Evolutionary conservation across 2,113 vertebrate genomes (phyloP).

Genomic region (Phalacrocorax pelagicus): DNA sequence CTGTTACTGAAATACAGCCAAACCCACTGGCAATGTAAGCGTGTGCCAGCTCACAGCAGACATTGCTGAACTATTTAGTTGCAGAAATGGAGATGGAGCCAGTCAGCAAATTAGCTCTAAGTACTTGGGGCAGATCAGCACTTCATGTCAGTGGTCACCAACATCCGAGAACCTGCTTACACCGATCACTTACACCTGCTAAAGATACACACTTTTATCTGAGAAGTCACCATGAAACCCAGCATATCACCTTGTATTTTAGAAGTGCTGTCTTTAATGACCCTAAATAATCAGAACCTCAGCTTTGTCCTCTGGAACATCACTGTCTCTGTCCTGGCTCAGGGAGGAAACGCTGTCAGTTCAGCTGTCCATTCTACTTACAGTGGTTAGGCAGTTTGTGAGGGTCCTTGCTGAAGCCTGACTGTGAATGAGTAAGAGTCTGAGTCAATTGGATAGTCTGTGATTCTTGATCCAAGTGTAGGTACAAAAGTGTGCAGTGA

Average conservation of each 20-base stretch:
- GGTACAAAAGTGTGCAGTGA: background rate
- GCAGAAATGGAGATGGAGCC: background rate
- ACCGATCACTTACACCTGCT: background rate
- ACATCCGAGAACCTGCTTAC: background rate
- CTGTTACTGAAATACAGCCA: background rate
- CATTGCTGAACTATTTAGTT: background rate
- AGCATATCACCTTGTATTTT: rapidly evolving
- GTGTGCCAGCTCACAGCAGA: background rate
- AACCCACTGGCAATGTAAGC: background rate
- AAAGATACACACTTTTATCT: background rate
- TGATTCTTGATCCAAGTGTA: background rate
- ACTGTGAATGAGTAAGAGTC: too few relatives aligned
- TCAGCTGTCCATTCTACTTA: background rate
- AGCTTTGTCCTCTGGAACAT: background rate
- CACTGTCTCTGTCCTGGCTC: background rate
- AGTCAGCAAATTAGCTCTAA: background rate
- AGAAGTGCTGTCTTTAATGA: background rate
- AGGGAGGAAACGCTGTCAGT: background rate
- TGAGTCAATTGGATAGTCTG: background rate
- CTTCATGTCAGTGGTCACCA: rapidly evolving
- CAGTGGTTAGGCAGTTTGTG: background rate
- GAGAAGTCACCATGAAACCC: background rate
- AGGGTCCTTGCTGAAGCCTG: background rate
- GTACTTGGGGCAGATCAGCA: background rate
- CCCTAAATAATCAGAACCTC: background rate